Conservation (phyloP, 2,113 vertebrate genomes). For the Ceratotherium simum region DNA sequence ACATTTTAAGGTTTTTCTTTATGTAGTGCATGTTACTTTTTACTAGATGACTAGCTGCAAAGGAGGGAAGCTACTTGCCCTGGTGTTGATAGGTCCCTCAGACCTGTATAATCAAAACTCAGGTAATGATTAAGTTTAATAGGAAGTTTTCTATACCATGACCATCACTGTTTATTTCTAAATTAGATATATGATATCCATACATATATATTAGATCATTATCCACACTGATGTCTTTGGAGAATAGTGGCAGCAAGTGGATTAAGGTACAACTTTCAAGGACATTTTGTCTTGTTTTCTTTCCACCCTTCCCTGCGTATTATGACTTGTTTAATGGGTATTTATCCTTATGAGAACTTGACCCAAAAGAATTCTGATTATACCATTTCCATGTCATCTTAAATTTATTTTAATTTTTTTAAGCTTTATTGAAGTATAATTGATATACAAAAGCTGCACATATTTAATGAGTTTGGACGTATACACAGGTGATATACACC, state of each 20-base stretch:
- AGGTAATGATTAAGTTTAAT: background rate
- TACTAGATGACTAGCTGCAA: background rate
- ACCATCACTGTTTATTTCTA: slow-evolving; percentile 5
- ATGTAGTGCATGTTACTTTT: background rate
- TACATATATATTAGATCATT: background rate
- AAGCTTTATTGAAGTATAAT: background rate
- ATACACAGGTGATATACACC: background rate
- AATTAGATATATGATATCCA: background rate
- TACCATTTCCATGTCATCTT: slow-evolving; percentile 1
- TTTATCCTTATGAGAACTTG: background rate
- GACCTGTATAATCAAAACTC: slow-evolving; percentile 28
- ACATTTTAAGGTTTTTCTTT: slow-evolving; percentile 24
- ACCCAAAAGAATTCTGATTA: slow-evolving; percentile 24
- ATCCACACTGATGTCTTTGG: background rate
- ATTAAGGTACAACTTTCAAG: background rate
- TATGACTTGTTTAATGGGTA: background rate
- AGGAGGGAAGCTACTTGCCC: background rate
- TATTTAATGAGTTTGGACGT: background rate
- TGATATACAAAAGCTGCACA: background rate
- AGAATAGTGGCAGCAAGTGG: background rate
- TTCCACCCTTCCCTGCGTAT: background rate
- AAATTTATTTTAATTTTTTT: background rate
- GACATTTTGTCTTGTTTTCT: background rate
- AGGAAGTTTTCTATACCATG: background rate
- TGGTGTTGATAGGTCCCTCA: background rate